These are phyloP conservation scores for Dolichomitus sp. DNA, from an alignment of 2,888 invertebrate species.

Conservation along the genomic window DNA sequence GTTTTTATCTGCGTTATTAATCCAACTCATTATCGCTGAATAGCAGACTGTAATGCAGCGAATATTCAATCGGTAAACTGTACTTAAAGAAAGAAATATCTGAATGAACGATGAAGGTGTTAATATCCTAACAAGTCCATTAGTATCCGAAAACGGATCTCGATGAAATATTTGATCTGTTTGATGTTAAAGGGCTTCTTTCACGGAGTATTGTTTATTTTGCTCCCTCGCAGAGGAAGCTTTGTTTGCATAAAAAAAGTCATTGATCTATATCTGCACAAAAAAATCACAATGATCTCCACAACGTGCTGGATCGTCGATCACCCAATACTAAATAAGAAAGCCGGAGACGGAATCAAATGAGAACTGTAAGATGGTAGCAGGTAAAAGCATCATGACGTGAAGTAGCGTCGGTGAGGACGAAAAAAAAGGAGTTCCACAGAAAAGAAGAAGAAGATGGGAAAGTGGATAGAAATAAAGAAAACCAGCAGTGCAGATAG, in stretches of 20 bases:
- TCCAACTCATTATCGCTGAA: slow-evolving; percentile 3
- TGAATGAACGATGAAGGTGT: neutral
- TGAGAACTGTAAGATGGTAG: slow-evolving; percentile 5
- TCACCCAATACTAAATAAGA: neutral
- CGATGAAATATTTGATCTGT: neutral
- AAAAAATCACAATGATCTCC: neutral
- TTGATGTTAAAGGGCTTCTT: no score
- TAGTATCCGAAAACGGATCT: neutral
- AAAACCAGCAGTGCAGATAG: slow-evolving; percentile 25
- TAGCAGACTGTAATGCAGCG: neutral
- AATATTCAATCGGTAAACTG: neutral
- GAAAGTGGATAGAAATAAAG: slow-evolving; percentile 31
- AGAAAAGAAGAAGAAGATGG: slow-evolving; percentile 6
- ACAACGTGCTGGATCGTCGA: neutral
- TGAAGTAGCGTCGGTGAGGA: neutral
- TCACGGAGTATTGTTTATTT: no score
- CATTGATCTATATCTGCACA: neutral
- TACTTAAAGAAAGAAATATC: neutral
- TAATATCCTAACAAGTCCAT: neutral
- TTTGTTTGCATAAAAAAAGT: neutral
- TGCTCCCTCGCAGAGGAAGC: no score
- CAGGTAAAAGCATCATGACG: slow-evolving; percentile 34
- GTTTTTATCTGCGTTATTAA: slow-evolving; percentile 6
- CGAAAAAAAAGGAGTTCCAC: neutral
- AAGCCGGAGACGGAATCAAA: neutral